These are phyloP conservation scores for Leptopilina drosophilae DNA, from an alignment of 2,888 invertebrate genomes.

Conservation along the genomic window DNA sequence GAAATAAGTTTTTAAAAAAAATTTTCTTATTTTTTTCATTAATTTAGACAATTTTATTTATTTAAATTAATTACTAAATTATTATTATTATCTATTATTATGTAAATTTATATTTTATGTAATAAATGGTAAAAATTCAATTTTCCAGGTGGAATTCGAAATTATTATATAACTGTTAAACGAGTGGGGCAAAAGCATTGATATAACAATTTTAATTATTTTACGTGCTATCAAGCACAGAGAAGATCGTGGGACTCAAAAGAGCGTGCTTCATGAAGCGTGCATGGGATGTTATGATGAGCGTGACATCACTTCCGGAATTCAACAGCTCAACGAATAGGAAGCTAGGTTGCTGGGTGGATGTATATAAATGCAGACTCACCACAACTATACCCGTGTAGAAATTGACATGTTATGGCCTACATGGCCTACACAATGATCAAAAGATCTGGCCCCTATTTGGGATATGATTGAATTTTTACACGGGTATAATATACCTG, in stretches of 20 bases:
- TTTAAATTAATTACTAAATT: too few relatives aligned
- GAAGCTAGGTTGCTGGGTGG: constrained; percentile 71
- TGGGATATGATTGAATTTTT: too few relatives aligned
- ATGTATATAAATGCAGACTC: constrained; percentile 54
- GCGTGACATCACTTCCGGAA: constrained; percentile 74
- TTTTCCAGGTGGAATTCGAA: background rate
- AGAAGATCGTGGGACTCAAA: constrained; percentile 51
- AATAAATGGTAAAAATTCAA: background rate
- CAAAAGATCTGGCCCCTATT: too few relatives aligned
- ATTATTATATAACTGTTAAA: constrained; percentile 9
- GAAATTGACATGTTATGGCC: too few relatives aligned
- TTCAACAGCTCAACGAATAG: constrained; percentile 63
- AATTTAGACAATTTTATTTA: too few relatives aligned
- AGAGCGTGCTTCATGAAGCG: constrained; percentile 48
- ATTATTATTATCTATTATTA: too few relatives aligned
- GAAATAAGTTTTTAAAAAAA: too few relatives aligned
- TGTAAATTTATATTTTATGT: too few relatives aligned
- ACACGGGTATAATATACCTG: constrained; percentile 12
- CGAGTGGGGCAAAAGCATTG: constrained; percentile 13
- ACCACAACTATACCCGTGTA: too few relatives aligned
- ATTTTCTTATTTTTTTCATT: too few relatives aligned
- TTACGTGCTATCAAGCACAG: constrained; percentile 43
- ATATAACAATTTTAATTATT: constrained; percentile 12
- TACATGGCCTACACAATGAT: too few relatives aligned
- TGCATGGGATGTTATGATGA: constrained; percentile 72